Conservation (phyloP, 2,113 vertebrate species). For the Megaceryle maxima region DNA sequence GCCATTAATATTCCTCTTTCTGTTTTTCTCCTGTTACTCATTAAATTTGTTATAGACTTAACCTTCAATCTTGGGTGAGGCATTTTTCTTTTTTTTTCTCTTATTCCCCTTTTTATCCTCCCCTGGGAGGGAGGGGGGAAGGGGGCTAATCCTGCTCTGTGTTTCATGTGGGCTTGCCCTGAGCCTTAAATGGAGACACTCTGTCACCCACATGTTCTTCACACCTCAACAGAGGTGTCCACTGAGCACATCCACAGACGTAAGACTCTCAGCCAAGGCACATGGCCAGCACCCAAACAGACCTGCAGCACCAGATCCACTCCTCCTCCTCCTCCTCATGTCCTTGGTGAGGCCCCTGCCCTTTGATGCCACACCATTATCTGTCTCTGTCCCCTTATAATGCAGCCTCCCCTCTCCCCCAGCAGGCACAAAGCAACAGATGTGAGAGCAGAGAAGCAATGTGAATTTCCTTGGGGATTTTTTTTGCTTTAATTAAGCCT, state of each 20-base stretch:
- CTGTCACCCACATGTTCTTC: neutral
- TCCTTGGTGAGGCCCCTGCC: neutral
- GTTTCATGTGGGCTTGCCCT: too few species aligned
- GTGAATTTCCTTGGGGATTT: neutral
- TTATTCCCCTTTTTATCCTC: too few species aligned
- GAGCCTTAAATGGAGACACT: neutral
- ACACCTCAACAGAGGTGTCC: neutral
- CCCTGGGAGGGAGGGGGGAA: too few species aligned
- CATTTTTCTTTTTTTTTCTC: too few species aligned
- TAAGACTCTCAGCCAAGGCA: neutral
- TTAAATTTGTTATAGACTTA: too few species aligned
- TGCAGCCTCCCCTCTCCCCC: neutral
- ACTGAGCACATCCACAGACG: neutral
- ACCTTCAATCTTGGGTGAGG: too few species aligned
- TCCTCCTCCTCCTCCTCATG: neutral
- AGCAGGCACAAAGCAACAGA: neutral
- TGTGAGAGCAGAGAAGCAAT: neutral
- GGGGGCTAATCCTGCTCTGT: too few species aligned
- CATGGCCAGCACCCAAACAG: neutral
- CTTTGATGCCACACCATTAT: neutral
- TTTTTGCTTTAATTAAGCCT: slow-evolving; percentile 14
- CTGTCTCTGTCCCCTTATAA: neutral
- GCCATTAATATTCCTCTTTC: too few species aligned
- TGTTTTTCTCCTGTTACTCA: too few species aligned
- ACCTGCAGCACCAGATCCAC: neutral